A percentile compares a stretch with the other conserved stretches of the same genome.
Conservation (phyloP, 2,888 invertebrate genomes). For the Calephelis perditalis region DNA sequence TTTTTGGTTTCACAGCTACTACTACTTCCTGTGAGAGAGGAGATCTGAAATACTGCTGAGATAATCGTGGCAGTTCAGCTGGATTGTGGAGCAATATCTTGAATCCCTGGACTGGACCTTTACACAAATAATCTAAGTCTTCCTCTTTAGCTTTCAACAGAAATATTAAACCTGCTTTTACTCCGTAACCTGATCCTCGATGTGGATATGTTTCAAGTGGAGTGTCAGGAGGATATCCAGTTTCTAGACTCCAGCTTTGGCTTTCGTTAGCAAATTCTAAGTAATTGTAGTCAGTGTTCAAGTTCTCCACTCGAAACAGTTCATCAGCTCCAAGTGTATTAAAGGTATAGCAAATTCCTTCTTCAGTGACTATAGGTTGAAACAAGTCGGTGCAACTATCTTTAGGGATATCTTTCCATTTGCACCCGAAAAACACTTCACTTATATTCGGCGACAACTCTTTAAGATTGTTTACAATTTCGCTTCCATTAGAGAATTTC, state of each 20-base stretch:
- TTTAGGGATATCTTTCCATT: constrained; percentile 66
- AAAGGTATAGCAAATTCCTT: constrained; percentile 84
- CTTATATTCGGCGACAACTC: constrained; percentile 66
- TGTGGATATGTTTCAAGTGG: constrained; percentile 10
- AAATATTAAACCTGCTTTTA: constrained; percentile 15
- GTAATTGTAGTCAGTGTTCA: constrained; percentile 14
- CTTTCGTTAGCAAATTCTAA: constrained; percentile 3
- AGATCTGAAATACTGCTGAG: constrained; percentile 82
- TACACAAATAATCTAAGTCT: constrained; percentile 16
- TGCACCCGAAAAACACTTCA: constrained; percentile 76
- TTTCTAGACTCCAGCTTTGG: constrained; percentile 12
- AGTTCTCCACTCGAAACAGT: constrained; percentile 75
- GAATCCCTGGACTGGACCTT: constrained; percentile 13
- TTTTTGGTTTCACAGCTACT: constrained; percentile 83
- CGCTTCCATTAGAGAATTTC: constrained; percentile 58
- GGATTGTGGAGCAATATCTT: constrained; percentile 81
- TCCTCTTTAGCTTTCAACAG: not conserved
- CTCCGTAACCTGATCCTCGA: constrained; percentile 8
- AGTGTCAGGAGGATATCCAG: constrained; percentile 10
- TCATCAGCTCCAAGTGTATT: constrained; percentile 80
- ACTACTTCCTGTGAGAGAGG: constrained; percentile 83
- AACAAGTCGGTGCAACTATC: constrained; percentile 76
- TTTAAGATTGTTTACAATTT: not conserved
- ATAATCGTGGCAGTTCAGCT: constrained; percentile 80
- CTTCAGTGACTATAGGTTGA: constrained; percentile 81